Percentiles rank a stretch among this genome's conserved stretches.
phyloP scores from a whole-genome alignment of 2,888 invertebrate genomes.

The Hydraecia micacea region DNA sequence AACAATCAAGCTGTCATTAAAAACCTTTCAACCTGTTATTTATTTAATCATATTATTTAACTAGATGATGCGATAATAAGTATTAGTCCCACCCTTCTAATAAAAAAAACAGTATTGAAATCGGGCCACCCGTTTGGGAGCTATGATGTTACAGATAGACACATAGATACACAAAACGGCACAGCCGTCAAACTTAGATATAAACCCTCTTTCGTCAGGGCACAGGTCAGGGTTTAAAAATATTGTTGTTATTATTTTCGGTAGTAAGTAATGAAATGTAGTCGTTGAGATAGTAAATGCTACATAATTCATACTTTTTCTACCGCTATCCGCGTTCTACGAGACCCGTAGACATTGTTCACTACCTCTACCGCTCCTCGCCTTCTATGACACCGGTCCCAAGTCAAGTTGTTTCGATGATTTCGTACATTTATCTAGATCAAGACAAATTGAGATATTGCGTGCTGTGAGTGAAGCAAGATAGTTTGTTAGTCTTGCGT shows the following conservation, averaged over 20 bases:
- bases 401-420: constrained; percentile 58
- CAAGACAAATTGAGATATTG: constrained; percentile 68
- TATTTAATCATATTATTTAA: not conserved
- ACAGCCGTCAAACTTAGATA: not conserved
- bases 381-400: constrained; percentile 11
- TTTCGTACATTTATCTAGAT: constrained; percentile 64
- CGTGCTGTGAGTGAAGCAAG: constrained; percentile 64
- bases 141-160: not conserved
- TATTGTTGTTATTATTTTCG: not conserved
- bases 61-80: too few species aligned
- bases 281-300: not conserved
- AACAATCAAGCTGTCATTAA: not conserved
- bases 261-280: not conserved
- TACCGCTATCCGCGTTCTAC: not conserved
- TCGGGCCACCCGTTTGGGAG: not conserved
- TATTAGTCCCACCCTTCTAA: not conserved
- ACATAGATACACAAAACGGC: not conserved
- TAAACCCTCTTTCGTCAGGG: not conserved
- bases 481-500: constrained; percentile 45
- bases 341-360: not conserved
- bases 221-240: not conserved
- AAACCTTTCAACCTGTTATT: not conserved
- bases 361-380: constrained; percentile 15
- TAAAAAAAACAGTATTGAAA: not conserved
- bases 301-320: too few species aligned